A percentile compares a stretch with the other conserved stretches of the same genome.
Conservation (phyloP, 2,797 vertebrate species). For the Hydrophis major region DNA sequence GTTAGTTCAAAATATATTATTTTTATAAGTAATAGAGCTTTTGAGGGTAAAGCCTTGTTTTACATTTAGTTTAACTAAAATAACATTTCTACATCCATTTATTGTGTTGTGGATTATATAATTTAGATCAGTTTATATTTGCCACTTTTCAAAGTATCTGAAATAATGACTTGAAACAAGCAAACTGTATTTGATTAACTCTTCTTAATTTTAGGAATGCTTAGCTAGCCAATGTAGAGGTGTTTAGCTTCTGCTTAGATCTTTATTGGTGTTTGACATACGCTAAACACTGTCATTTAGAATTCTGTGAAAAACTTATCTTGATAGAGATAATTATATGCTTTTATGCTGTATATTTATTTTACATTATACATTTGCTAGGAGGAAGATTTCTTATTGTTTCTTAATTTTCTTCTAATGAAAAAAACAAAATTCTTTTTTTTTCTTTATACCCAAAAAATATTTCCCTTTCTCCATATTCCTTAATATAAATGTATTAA, state of each 20-base stretch:
- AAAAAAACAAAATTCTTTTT: background rate
- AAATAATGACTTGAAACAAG: background rate
- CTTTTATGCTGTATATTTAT: background rate
- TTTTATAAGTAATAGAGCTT: background rate
- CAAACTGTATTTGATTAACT: background rate
- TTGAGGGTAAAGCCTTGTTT: background rate
- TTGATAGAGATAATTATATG: background rate
- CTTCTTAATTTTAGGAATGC: background rate
- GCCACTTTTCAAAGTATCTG: background rate
- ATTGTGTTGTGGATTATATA: background rate
- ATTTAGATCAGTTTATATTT: background rate
- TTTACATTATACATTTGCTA: background rate
- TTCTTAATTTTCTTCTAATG: background rate
- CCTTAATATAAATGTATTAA: background rate
- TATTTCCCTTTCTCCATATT: background rate
- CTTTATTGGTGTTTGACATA: background rate
- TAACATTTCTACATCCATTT: background rate
- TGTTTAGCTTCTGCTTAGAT: background rate
- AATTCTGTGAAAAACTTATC: background rate
- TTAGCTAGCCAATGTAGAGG: background rate
- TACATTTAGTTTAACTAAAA: background rate
- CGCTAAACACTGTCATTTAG: background rate
- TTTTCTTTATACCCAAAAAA: background rate
- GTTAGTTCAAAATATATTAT: background rate
- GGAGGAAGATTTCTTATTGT: background rate